A percentile compares a stretch with the other conserved stretches of the same genome.
Evolutionary conservation across 2,888 invertebrate genomes (phyloP).

Genomic region (Antheraea yamamai): DNA sequence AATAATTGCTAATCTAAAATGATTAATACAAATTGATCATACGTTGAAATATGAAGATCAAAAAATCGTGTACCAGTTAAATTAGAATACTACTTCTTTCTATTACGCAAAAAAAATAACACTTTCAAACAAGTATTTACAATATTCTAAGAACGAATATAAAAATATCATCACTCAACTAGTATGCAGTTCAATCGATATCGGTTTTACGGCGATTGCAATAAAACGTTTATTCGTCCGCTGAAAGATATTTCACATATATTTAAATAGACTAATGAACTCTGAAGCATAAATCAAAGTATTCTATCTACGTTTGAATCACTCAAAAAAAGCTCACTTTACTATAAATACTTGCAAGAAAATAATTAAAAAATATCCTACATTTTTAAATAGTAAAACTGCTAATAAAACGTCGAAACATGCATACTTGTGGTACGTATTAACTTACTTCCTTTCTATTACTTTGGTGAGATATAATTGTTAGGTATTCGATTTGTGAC

Average conservation of each 20-base stretch:
- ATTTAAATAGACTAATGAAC: not conserved
- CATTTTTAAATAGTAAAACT: not conserved
- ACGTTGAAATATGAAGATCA: not conserved
- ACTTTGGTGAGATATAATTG: not conserved
- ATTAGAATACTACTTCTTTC: not conserved
- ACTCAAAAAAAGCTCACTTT: not conserved
- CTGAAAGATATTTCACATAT: not conserved
- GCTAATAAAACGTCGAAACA: not conserved
- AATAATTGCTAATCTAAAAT: too few relatives aligned
- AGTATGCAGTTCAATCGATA: not conserved
- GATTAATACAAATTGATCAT: too few relatives aligned
- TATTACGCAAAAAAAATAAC: not conserved
- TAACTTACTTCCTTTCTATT: not conserved
- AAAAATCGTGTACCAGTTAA: not conserved
- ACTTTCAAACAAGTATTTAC: not conserved
- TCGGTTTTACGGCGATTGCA: not conserved
- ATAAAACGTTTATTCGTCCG: not conserved
- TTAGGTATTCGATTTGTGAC: not conserved
- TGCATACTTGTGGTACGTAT: slow-evolving; percentile 6
- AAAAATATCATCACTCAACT: not conserved
- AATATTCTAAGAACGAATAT: not conserved
- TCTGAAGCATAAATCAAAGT: not conserved
- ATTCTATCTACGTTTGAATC: not conserved
- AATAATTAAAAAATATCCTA: not conserved
- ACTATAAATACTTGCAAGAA: not conserved